These are phyloP conservation scores for Hirtodrosophila cameraria DNA, from an alignment of 2,888 invertebrate species.

Conservation along the genomic window DNA sequence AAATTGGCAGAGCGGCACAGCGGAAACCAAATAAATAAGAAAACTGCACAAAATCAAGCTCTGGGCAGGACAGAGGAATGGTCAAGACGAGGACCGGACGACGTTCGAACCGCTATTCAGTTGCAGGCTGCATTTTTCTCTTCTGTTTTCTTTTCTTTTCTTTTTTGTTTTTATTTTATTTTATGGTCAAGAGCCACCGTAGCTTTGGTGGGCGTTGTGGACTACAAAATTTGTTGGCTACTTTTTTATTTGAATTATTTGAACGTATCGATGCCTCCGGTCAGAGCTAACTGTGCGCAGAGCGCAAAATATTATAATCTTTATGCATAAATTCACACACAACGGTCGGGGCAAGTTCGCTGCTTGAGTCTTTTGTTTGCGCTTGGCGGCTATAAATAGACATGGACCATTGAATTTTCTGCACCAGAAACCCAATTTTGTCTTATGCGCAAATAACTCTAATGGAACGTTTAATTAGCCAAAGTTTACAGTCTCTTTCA, in stretches of 20 bases:
- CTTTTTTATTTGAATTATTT: conserved; percentile 79
- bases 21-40: conserved; percentile 25
- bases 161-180: too few relatives aligned
- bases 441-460: conserved; percentile 50
- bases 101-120: conserved; percentile 42
- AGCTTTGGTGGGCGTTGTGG: conserved; percentile 62
- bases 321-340: conserved; percentile 78
- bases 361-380: conserved; percentile 74
- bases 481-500: conserved; percentile 52
- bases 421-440: conserved; percentile 72
- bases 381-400: conserved; percentile 65
- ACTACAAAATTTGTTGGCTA: conserved; percentile 65
- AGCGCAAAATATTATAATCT: conserved; percentile 75
- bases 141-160: conserved; percentile 4
- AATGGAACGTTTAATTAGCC: conserved; percentile 70
- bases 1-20: conserved; percentile 54
- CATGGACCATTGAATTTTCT: conserved; percentile 68
- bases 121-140: conserved; percentile 31
- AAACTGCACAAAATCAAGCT: conserved; percentile 18
- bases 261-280: conserved; percentile 73
- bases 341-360: conserved; percentile 51
- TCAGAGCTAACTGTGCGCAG: conserved; percentile 70
- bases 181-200: conserved; percentile 7
- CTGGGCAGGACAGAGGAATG: not conserved
- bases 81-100: conserved; percentile 3